Conservation (phyloP, 92 coral and sea anemone genomes). For the Epizoanthus rinbou region DNA sequence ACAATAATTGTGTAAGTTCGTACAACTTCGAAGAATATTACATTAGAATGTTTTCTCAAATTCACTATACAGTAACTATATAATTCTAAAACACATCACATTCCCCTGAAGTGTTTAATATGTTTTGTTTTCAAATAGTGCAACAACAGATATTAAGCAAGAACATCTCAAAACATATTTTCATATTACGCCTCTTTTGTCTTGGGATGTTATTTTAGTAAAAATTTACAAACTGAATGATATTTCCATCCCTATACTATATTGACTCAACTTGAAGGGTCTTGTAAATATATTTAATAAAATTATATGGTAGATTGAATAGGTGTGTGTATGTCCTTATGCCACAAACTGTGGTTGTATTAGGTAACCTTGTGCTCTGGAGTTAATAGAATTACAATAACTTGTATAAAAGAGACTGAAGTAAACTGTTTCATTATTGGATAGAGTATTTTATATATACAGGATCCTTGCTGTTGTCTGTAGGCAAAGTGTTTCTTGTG, state of each 20-base stretch:
- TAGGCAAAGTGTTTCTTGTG: neutral
- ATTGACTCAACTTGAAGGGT: slow-evolving; percentile 36
- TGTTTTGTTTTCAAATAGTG: neutral
- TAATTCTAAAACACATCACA: neutral
- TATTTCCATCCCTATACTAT: neutral
- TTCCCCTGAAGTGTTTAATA: neutral
- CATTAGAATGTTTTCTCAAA: neutral
- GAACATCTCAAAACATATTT: neutral
- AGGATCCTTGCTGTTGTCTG: slow-evolving; percentile 7
- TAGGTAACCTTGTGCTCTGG: neutral
- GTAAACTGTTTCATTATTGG: neutral
- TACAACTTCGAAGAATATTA: too few species aligned
- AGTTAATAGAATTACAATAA: neutral
- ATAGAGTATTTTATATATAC: slow-evolving; percentile 22
- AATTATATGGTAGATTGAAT: neutral
- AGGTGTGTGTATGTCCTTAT: neutral
- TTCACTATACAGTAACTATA: neutral
- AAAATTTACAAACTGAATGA: neutral
- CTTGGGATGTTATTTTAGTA: neutral
- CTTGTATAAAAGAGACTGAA: neutral
- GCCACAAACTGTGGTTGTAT: neutral
- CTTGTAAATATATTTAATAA: slow-evolving; percentile 42
- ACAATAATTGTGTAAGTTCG: too few species aligned
- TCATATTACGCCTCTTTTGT: neutral
- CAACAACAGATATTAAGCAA: neutral